phyloP scores from a whole-genome alignment of 2,888 invertebrate genomes.

The Nomada ruficornis region DNA sequence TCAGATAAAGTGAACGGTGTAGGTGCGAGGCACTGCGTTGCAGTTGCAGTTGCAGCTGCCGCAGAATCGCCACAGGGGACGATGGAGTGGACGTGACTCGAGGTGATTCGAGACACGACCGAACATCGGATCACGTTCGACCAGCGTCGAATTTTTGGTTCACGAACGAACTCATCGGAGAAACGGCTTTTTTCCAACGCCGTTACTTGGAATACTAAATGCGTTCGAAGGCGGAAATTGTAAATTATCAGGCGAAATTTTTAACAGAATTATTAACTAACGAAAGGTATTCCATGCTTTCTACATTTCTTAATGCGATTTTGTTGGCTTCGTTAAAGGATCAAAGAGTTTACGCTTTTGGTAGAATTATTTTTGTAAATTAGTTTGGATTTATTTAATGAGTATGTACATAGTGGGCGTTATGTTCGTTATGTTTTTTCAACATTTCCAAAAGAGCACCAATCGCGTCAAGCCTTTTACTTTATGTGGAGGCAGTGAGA shows the following conservation, averaged over 20 bases:
- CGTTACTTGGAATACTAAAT: background rate
- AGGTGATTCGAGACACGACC: constrained; percentile 28
- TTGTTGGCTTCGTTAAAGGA: background rate
- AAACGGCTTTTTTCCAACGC: background rate
- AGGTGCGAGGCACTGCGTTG: constrained; percentile 36
- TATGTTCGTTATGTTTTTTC: too few relatives aligned
- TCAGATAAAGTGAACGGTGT: constrained; percentile 67
- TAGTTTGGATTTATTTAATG: too few relatives aligned
- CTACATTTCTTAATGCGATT: too few relatives aligned
- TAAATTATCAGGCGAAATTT: background rate
- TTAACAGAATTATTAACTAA: too few relatives aligned
- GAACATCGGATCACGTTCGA: constrained; percentile 30
- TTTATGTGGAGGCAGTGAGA: background rate
- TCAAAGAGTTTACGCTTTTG: background rate
- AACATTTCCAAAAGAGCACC: too few relatives aligned
- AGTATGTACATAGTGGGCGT: too few relatives aligned
- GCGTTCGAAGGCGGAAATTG: background rate
- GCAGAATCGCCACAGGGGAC: constrained; percentile 52
- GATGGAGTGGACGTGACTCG: constrained; percentile 50
- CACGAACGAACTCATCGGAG: background rate
- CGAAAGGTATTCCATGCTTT: too few relatives aligned
- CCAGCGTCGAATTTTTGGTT: constrained; percentile 24
- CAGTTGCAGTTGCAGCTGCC: constrained; percentile 49
- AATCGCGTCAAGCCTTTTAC: background rate
- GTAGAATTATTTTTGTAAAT: background rate